These are phyloP conservation scores for Peromyscus leucopus DNA, from an alignment of 2,113 vertebrate species.

Conservation along the genomic window DNA sequence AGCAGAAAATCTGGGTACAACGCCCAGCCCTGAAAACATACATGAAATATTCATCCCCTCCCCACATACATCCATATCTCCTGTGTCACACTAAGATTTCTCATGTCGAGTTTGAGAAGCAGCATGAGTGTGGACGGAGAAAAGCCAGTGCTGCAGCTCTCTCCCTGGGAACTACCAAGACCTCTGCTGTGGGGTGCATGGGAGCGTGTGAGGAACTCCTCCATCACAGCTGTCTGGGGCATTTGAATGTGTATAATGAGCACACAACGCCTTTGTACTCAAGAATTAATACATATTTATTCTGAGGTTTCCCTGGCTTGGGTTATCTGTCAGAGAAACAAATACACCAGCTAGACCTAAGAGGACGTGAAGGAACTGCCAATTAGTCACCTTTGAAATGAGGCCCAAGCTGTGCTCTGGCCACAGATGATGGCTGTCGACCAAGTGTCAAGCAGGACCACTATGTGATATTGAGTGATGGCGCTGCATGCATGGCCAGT, in stretches of 20 bases:
- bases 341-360: constrained; percentile 9
- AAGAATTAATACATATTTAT: constrained; percentile 50
- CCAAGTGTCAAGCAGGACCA: neutral
- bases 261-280: neutral
- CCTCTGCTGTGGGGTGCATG: neutral
- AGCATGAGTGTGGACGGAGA: rapidly evolving
- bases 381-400: constrained; percentile 9
- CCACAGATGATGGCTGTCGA: neutral
- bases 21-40: neutral
- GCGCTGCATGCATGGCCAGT: neutral
- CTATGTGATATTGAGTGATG: rapidly evolving
- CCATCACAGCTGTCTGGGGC: neutral
- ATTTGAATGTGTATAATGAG: constrained; percentile 22
- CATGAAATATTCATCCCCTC: neutral
- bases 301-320: neutral
- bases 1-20: neutral
- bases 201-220: neutral
- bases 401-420: neutral
- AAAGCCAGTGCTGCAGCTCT: rapidly evolving
- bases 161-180: neutral
- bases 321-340: constrained; percentile 50
- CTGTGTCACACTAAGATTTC: neutral
- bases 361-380: neutral
- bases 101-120: neutral
- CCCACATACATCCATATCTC: neutral